Evolutionary conservation across 1,140 invertebrate species (phyloP), one percentile per base, ranked within the genome.

Genomic region (Bombus vancouverensis): DNA sequence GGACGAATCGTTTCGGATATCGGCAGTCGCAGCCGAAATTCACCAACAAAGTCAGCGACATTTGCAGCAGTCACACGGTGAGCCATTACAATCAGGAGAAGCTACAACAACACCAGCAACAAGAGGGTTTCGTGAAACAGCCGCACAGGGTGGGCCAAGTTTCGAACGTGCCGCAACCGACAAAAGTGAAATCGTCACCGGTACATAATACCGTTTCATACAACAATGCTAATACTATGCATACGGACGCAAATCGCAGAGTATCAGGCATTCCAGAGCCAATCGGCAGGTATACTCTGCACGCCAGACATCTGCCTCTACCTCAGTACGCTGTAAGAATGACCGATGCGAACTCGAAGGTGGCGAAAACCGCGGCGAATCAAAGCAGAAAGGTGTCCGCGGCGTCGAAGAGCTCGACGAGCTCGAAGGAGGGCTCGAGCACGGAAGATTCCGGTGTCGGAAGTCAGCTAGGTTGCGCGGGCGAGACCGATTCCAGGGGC

Each of bases 291-390:
- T 98, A 97, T 89, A 98, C 97, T 10, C 93, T 98, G 78, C 97
- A 97, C 78, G 96, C 97, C 10, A 97, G 96, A 74, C 97, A 97
- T 84, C 93, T 98, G 73, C 97, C 97, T 0, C 93, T 96, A 74
- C 97, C 97, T 0, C 97, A 98, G 91, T 97, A 96, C 86, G 97
- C 97, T 0, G 95, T 97, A 32, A 94, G 94, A 44, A 94, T 96
- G 66, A 96, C 96, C 47, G 97, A 97, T 80, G 93, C 96, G 0
- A 95, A 94, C 81, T 92, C 94, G 6, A 98, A 97, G 93, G 95
- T 95, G 18, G 97, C 97, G 47, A 98, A 98, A 94, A 97, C 97
- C 85, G 96, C 95, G 9, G 96, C 95, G 0, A 97, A 97, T 87
- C 96, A 96, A 74, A 96, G 94, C 44, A 94, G 95, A 39, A 96